Evolutionary conservation across 2,113 vertebrate genomes (phyloP).

Genomic region (Aegithalos caudatus): DNA sequence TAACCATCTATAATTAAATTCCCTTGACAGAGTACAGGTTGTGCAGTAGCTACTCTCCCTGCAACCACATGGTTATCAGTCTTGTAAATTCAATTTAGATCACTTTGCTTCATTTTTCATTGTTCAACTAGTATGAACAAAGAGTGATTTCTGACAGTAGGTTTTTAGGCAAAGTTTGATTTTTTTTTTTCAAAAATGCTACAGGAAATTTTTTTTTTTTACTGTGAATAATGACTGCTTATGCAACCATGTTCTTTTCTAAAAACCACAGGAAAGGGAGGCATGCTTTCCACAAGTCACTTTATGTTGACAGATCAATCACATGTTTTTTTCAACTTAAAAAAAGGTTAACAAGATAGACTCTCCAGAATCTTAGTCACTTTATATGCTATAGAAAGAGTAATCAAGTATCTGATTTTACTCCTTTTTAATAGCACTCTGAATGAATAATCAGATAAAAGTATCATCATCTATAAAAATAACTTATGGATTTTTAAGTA

Average conservation of each 20-base stretch:
- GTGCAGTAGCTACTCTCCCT: conserved; percentile 9
- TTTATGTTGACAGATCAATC: neutral
- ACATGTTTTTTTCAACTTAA: neutral
- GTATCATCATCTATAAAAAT: neutral
- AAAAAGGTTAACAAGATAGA: neutral
- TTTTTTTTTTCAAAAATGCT: neutral
- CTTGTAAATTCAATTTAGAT: conserved; percentile 52
- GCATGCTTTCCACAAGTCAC: neutral
- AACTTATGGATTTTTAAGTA: neutral
- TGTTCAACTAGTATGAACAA: conserved; percentile 21
- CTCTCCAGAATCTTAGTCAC: neutral
- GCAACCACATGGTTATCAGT: neutral
- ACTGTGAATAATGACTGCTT: neutral
- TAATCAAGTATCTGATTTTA: neutral
- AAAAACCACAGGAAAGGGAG: neutral
- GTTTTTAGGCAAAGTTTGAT: neutral
- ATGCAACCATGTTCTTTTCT: neutral
- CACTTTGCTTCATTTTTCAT: conserved; percentile 33
- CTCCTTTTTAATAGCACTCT: neutral
- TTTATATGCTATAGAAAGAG: neutral
- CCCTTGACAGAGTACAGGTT: conserved; percentile 63
- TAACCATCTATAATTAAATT: conserved; percentile 69
- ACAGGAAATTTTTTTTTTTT: neutral
- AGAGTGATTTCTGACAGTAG: neutral
- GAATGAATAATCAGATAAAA: neutral